Evolutionary conservation across 23 tunicate species (phyloP), one percentile per base, ranked within the genome.

Genomic region (Phallusia fumigata): DNA sequence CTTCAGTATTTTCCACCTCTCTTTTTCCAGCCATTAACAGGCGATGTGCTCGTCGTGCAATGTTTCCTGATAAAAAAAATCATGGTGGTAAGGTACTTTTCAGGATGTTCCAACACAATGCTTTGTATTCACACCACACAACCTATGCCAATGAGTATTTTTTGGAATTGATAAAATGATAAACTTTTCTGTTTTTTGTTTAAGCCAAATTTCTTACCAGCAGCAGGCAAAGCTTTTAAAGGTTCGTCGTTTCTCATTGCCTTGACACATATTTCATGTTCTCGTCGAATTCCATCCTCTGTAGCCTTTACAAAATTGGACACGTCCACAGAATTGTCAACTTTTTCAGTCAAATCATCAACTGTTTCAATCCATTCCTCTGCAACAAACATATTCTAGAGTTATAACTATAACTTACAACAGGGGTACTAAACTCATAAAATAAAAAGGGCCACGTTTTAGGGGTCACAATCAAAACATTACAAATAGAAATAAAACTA

Each of bases 1-100:
- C 97, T 64, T 97, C 99, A 34, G 97, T 81, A 76, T 97, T 97
- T 77, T 97, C 95, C 34, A 90, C 85, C 76, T 97, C 99, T 8
- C 91, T 90, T 76, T 88, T 92, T 13, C 97, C 99, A 18, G 90
- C 88, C 95, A 92, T 88, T 40, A 97, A 34, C 0, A 97, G 84
- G 36, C 99, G 64, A 65, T 92, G 92, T 0, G 99, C 99, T 53
- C 97, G 76, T 5, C 92, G 77, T 11, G 97, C 97, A 73, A 97
- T 97, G 65, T 92, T 97, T 51, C 99, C 95, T 79, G n/a, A n/a
- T 81, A 50, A 22, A 83, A n/a, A 31, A 8, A 36, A 6, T 58
- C 5, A 3, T 40, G 5, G 5, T 3, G 47, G 47, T 40, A 10
- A 40, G 5, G 5, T 40, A n/a, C n/a, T n/a, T n/a, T 40, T n/a